phyloP scores from a whole-genome alignment of 2,797 vertebrate genomes.

The Orientallactaga sibirica region DNA sequence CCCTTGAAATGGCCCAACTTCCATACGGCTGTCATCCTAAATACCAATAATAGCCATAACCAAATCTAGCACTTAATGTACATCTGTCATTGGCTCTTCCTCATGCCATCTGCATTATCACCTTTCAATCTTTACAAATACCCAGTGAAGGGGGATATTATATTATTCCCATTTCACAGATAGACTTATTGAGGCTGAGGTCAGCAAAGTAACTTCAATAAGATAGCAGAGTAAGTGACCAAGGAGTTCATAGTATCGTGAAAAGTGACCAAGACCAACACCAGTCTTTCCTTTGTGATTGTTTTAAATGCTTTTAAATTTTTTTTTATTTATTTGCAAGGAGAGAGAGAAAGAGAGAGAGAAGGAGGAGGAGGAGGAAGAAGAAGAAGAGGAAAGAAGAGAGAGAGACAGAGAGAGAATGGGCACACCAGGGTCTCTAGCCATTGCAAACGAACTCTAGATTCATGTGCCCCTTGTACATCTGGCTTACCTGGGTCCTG shows the following conservation, averaged over 20 bases:
- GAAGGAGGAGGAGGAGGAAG: too few relatives aligned
- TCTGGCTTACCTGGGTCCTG: too few relatives aligned
- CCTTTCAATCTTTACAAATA: neutral
- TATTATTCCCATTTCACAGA: neutral
- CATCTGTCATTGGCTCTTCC: neutral
- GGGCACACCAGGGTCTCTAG: too few relatives aligned
- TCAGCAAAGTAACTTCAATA: neutral
- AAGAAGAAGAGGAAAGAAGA: too few relatives aligned
- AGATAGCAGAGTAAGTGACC: neutral
- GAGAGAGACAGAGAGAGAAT: too few relatives aligned
- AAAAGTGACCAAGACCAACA: neutral
- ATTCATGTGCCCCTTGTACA: too few relatives aligned
- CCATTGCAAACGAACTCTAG: too few relatives aligned
- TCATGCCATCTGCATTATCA: neutral
- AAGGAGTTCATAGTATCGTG: neutral
- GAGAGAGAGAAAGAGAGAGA: too few relatives aligned
- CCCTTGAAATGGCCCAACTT: neutral
- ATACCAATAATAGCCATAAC: neutral
- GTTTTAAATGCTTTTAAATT: too few relatives aligned
- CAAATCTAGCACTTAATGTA: neutral
- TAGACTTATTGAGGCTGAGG: neutral
- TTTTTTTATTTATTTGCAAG: too few relatives aligned
- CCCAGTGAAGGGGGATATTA: neutral
- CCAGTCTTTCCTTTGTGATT: neutral
- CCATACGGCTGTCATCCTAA: neutral